Percentiles rank a stretch among this genome's conserved stretches.
Evolutionary conservation across 2,797 vertebrate species (phyloP).

Genomic region (Arctocebus calabarensis): DNA sequence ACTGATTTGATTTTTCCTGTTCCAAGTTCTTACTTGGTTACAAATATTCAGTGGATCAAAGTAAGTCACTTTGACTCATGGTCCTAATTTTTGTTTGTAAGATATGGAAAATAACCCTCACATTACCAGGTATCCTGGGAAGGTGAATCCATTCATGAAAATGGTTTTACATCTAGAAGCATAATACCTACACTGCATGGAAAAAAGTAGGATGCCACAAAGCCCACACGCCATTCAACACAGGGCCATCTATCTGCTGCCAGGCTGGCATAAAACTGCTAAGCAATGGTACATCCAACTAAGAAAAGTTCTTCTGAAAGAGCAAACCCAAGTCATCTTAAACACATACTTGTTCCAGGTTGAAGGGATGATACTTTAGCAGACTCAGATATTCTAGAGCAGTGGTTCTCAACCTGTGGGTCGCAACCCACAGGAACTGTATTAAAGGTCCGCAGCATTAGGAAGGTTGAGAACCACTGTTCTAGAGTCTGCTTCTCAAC

Average conservation of each 20-base stretch:
- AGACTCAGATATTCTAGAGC: background rate
- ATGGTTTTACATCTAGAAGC: constrained; percentile 20
- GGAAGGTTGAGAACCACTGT: no score
- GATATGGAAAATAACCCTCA: constrained; percentile 15
- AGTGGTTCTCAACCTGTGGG: background rate
- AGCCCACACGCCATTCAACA: background rate
- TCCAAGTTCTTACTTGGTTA: constrained; percentile 8
- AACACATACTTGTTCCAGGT: background rate
- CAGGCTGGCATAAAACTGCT: constrained; percentile 31
- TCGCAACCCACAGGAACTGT: no score
- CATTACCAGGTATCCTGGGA: constrained; percentile 25
- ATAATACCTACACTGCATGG: background rate
- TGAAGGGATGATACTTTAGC: background rate
- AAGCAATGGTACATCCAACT: background rate
- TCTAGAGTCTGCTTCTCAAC: background rate
- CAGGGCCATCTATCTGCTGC: background rate
- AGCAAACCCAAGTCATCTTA: constrained; percentile 3
- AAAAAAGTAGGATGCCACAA: background rate
- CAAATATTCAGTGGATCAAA: constrained; percentile 9
- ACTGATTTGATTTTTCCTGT: background rate
- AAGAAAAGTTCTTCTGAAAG: constrained; percentile 27
- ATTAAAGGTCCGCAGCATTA: no score
- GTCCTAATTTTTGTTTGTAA: constrained; percentile 54
- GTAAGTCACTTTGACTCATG: constrained; percentile 3
- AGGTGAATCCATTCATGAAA: constrained; percentile 17